These are phyloP conservation scores for Nyleta sp. DNA, from an alignment of 2,888 invertebrate genomes.

Conservation along the genomic window DNA sequence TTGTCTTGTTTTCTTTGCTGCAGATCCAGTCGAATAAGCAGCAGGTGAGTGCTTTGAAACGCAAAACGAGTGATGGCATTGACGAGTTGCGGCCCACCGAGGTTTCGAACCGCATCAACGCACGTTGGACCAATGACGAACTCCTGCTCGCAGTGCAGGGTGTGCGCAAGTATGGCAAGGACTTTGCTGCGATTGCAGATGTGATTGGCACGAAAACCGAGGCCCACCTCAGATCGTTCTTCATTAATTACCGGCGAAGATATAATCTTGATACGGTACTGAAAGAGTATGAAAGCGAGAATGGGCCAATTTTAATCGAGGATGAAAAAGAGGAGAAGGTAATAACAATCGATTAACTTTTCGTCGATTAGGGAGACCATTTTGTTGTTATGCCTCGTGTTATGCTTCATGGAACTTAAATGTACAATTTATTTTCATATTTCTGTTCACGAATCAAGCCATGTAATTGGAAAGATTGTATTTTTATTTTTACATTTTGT, in stretches of 20 bases:
- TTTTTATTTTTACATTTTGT: too few species aligned
- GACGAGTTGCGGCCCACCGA: slow-evolving; percentile 87
- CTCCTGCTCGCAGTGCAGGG: slow-evolving; percentile 95
- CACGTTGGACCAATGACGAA: slow-evolving; percentile 97
- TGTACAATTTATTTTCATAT: too few species aligned
- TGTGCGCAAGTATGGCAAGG: slow-evolving; percentile 91
- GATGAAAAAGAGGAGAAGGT: slow-evolving; percentile 82
- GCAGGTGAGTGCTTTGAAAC: slow-evolving; percentile 92
- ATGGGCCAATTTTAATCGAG: slow-evolving; percentile 84
- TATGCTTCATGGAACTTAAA: too few species aligned
- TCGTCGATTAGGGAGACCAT: not conserved
- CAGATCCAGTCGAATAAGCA: slow-evolving; percentile 98
- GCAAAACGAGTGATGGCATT: slow-evolving; percentile 87
- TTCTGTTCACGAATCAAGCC: too few species aligned
- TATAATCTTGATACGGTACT: slow-evolving; percentile 94
- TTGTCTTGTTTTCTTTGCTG: slow-evolving; percentile 16
- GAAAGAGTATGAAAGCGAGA: slow-evolving; percentile 92
- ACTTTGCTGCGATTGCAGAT: slow-evolving; percentile 97
- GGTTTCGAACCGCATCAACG: slow-evolving; percentile 88
- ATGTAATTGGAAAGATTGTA: too few species aligned
- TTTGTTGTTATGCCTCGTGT: too few species aligned
- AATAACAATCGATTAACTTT: slow-evolving; percentile 32
- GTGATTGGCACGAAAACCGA: slow-evolving; percentile 98
- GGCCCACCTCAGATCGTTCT: slow-evolving; percentile 95
- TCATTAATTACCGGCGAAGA: slow-evolving; percentile 94